phyloP scores from a whole-genome alignment of 2,888 invertebrate species.

The Tethea ocularis region DNA sequence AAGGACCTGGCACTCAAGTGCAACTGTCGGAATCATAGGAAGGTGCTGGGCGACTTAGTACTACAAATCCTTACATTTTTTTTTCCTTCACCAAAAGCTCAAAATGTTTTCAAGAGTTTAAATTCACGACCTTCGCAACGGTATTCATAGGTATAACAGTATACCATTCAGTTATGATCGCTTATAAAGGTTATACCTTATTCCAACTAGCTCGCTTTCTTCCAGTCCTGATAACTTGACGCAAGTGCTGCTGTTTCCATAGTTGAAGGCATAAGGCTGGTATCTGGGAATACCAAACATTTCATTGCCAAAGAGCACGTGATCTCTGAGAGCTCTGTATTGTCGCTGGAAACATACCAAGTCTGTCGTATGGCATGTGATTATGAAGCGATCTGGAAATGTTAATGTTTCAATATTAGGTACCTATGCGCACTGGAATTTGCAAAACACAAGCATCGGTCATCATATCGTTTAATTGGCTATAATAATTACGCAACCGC shows the following conservation, averaged over 20 bases:
- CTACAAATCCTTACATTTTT: no score
- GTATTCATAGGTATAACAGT: no score
- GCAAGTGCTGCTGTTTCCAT: conserved; percentile 49
- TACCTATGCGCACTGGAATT: neutral
- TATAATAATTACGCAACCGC: no score
- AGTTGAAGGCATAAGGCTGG: conserved; percentile 45
- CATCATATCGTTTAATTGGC: no score
- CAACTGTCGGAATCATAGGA: no score
- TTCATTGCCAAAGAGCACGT: conserved; percentile 47
- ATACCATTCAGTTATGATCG: no score
- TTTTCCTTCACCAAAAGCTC: no score
- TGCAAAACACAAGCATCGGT: no score
- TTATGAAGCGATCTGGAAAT: conserved; percentile 50
- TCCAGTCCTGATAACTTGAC: conserved; percentile 51
- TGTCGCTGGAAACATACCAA: conserved; percentile 61
- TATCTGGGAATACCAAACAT: conserved; percentile 39
- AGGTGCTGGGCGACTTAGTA: no score
- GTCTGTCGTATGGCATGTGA: conserved; percentile 59
- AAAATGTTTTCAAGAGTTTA: no score
- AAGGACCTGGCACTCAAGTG: no score
- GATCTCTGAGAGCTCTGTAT: conserved; percentile 49
- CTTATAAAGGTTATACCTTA: conserved; percentile 39
- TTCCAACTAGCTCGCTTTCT: conserved; percentile 47
- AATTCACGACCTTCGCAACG: no score
- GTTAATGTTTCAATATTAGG: neutral